phyloP scores from a whole-genome alignment of 2,113 vertebrate genomes.

The Sula dactylatra region DNA sequence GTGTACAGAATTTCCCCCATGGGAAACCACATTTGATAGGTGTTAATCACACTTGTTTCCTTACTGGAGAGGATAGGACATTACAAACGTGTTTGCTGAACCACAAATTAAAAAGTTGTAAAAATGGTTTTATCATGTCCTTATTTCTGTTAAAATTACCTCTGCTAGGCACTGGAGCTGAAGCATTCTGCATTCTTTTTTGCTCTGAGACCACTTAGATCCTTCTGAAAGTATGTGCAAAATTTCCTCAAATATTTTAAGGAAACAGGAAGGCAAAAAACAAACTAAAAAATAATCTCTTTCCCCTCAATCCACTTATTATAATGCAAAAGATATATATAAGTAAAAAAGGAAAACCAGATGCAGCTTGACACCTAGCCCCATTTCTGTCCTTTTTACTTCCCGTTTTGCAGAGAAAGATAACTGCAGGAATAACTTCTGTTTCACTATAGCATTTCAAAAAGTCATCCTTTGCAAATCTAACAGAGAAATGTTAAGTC shows the following conservation, averaged over 20 bases:
- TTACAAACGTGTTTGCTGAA: background rate
- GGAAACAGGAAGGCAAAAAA: background rate
- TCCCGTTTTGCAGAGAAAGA: background rate
- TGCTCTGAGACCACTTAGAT: background rate
- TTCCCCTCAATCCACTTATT: background rate
- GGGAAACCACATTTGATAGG: background rate
- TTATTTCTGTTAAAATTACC: background rate
- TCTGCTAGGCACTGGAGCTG: background rate
- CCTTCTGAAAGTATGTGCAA: background rate
- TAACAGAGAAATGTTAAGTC: background rate
- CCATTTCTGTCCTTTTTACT: background rate
- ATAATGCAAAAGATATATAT: background rate
- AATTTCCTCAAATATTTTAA: background rate
- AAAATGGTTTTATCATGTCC: background rate
- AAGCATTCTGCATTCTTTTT: background rate
- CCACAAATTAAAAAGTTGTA: background rate
- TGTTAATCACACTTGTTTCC: background rate
- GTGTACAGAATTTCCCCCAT: background rate
- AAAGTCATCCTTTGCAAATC: background rate
- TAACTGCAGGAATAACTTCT: background rate
- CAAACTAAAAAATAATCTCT: background rate
- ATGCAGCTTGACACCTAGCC: background rate
- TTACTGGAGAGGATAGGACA: background rate
- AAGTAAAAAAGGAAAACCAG: background rate
- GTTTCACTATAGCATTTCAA: background rate